These are phyloP conservation scores for Cephalotes varians DNA, from an alignment of 2,888 invertebrate genomes.

Conservation along the genomic window DNA sequence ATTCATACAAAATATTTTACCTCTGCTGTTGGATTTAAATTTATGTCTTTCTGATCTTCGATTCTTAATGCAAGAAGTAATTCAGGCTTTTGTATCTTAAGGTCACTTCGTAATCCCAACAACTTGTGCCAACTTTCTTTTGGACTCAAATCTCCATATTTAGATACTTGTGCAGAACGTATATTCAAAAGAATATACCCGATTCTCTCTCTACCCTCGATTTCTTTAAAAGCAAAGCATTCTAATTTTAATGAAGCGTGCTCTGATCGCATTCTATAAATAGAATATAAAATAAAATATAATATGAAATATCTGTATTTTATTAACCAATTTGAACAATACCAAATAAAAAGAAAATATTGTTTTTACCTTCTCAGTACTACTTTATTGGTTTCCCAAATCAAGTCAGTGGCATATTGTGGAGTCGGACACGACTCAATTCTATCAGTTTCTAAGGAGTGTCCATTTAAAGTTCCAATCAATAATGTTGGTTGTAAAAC, in stretches of 20 bases:
- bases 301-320: neutral
- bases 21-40: constrained; percentile 40
- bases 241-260: constrained; percentile 92
- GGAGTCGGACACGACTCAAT: constrained; percentile 88
- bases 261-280: constrained; percentile 89
- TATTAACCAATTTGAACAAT: neutral
- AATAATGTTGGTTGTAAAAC: constrained; percentile 87
- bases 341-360: neutral
- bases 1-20: constrained; percentile 49
- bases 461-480: constrained; percentile 89
- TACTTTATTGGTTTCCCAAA: constrained; percentile 93
- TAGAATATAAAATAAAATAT: constrained; percentile 80
- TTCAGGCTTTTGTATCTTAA: constrained; percentile 83
- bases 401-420: constrained; percentile 90
- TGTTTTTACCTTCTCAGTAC: constrained; percentile 88
- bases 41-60: constrained; percentile 75
- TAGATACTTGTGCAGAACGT: constrained; percentile 90
- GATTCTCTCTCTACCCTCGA: constrained; percentile 88
- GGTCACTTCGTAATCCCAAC: constrained; percentile 82
- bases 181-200: constrained; percentile 91
- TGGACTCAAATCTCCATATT: constrained; percentile 84
- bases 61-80: constrained; percentile 83
- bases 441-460: constrained; percentile 90
- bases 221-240: constrained; percentile 88
- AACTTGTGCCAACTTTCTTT: constrained; percentile 83